Evolutionary conservation across 2,888 invertebrate genomes (phyloP).

Genomic region (Ceraclea dissimilis): DNA sequence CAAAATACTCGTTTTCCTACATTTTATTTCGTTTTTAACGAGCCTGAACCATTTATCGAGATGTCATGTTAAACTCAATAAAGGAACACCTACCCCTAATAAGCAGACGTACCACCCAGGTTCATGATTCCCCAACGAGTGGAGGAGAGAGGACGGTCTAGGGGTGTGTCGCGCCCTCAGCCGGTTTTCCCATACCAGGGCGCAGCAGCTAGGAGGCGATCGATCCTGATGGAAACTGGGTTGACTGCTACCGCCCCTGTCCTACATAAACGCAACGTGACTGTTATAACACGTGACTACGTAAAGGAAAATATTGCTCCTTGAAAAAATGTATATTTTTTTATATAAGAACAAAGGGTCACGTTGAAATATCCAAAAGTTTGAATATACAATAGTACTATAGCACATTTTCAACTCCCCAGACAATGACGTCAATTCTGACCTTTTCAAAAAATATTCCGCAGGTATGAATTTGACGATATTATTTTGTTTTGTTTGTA

Average conservation of each 20-base stretch:
- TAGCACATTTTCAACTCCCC: too few species aligned
- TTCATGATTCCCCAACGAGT: not conserved
- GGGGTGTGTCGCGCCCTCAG: not conserved
- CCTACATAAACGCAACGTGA: constrained; percentile 9
- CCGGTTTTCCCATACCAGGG: not conserved
- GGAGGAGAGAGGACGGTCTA: not conserved
- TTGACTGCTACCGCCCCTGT: constrained; percentile 14
- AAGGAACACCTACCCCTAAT: not conserved
- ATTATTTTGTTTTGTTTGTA: too few species aligned
- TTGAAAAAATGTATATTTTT: not conserved
- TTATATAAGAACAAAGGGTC: not conserved
- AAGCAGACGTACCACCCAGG: not conserved
- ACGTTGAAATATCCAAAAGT: too few species aligned
- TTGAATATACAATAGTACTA: too few species aligned
- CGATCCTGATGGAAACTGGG: constrained; percentile 21
- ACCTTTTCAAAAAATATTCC: too few species aligned
- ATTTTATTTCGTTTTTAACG: too few species aligned
- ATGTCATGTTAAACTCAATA: too few species aligned
- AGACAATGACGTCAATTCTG: too few species aligned
- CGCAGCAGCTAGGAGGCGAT: constrained; percentile 10
- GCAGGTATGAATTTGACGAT: too few species aligned
- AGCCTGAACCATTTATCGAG: too few species aligned
- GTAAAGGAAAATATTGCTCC: constrained; percentile 1
- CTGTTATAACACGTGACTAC: not conserved
- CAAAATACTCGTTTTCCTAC: too few species aligned